Evolutionary conservation across 30 jellyfish, hydroid and myxozoan species (phyloP), one percentile per base, ranked within the genome.

Genomic region (Hydractinia symbiolongicarpus): DNA sequence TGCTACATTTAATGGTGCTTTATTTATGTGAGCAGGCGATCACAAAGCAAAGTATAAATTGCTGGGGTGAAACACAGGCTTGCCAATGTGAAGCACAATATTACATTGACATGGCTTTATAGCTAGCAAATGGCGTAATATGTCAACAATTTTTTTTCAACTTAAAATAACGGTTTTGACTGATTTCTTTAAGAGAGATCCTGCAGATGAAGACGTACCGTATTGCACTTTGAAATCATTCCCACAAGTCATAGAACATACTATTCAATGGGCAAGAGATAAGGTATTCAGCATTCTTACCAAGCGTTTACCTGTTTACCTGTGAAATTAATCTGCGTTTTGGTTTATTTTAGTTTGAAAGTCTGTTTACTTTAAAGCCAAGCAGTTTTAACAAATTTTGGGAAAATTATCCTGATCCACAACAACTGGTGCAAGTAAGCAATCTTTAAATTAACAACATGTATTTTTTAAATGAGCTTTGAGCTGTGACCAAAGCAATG

Each of bases 241-340:
- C 57, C 97, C 97, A 9, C 97, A 90, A 50, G 79, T 88, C 57
- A 90, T 90, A 11, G 97, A 90, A 20, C 97, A 90, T 76, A 90
- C 97, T 10, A 90, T 90, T 15, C 97, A 90, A 77, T 90, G 97
- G 97, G 97, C 97, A 13, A 82, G 93, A 86, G 97, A 90, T 73
- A 90, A 90, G 90, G 97, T 89, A 50, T 50, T 49, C 21, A 50
- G 7, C 8, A 6, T 66, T 50, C 49, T 66, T 66, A 19, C 2
- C 44, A 30, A 30, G 44, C 44, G 44, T 30, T 30, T 30, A 30
- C 2, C 19, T 6, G 74, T 6, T 6, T 64, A 64, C 17, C 16
- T 7, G 16, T 30, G 44, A 30, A 30, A 30, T 30, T 30, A 30
- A 30, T 30, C 8, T 53, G 0, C 55, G 4, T 54, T 60, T 9